Evolutionary conservation across 35 echinoderm and acorn worm species (phyloP), one percentile per base, ranked within the genome.

Genomic region (Stichopus chloronotus): DNA sequence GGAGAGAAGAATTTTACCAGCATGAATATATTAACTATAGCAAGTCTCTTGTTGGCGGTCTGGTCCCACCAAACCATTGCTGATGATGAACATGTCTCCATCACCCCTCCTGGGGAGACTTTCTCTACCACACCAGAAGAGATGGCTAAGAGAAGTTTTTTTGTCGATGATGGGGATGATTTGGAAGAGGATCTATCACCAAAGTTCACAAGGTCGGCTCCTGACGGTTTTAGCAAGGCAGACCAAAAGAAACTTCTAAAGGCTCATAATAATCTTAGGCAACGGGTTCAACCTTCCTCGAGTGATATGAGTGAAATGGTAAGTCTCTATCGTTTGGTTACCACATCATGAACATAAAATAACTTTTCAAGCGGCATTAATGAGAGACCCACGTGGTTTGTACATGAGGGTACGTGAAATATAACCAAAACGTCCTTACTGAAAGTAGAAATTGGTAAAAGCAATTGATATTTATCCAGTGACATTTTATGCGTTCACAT

Each of bases 301-400:
- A 59, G 17, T 7, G 17, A 85, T 85, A 85, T 85, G 82, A 85
- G 21, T 59, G 82, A 85, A 58, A 22, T 85, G 55, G 82, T 85
- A 20, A 85, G 82, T 85, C 30, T 65, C 61, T 65, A 14, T 65
- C 61, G 19, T 65, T 65, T 65, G 61, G 11, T 65, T 14, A 65
- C 11, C 4, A 9, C 19, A 65, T 65, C 13, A 43, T 61, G 59
- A 61, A 61, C 14, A 61, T 61, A 61, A 8, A 10, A 10, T 61
- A 61, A 61, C 59, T 8, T 61, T 61, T 61, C 14, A 61, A 43
- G 30, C 30, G 0, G 30, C 30, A 43, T 43, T 43, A 43, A 43
- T 43, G 30, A 43, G 30, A 43, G 30, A 43, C 30, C 3, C 30
- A 3, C 1, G 30, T 43, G 30, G 30, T 43, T 43, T 43, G 30